Conservation (phyloP, 2,888 invertebrate genomes). For the Cheilosia pagana region DNA sequence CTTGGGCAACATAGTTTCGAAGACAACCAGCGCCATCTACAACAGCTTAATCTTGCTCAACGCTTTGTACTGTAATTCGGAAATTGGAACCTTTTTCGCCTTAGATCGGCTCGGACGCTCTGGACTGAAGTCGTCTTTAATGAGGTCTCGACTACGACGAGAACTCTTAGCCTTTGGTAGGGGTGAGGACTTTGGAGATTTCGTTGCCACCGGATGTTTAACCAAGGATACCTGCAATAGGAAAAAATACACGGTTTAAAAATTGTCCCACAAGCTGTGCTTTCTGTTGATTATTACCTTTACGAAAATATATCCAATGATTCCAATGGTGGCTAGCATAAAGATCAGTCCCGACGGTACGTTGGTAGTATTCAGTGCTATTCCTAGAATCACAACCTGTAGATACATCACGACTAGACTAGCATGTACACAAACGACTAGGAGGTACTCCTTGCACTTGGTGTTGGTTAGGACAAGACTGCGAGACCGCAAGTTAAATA, state of each 20-base stretch:
- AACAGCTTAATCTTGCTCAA: slow-evolving; percentile 67
- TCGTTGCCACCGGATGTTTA: slow-evolving; percentile 28
- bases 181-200: slow-evolving; percentile 51
- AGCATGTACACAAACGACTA: slow-evolving; percentile 58
- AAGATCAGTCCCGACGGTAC: slow-evolving; percentile 63
- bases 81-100: slow-evolving; percentile 51
- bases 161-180: slow-evolving; percentile 33
- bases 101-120: slow-evolving; percentile 68
- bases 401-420: slow-evolving; percentile 66
- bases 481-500: slow-evolving; percentile 15
- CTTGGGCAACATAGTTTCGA: not conserved
- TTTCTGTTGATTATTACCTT: slow-evolving; percentile 28
- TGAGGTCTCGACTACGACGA: slow-evolving; percentile 19
- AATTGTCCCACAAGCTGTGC: not conserved
- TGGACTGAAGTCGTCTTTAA: slow-evolving; percentile 63
- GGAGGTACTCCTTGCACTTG: slow-evolving; percentile 41
- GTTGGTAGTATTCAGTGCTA: slow-evolving; percentile 57
- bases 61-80: slow-evolving; percentile 61
- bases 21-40: slow-evolving; percentile 25
- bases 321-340: slow-evolving; percentile 44
- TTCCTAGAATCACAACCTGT: slow-evolving; percentile 63
- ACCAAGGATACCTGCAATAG: slow-evolving; percentile 49
- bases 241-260: not conserved
- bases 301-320: slow-evolving; percentile 68
- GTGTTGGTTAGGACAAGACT: slow-evolving; percentile 23